These are phyloP conservation scores for Myoxocephalus aenaeus DNA, from an alignment of 2,797 vertebrate species.

Conservation along the genomic window DNA sequence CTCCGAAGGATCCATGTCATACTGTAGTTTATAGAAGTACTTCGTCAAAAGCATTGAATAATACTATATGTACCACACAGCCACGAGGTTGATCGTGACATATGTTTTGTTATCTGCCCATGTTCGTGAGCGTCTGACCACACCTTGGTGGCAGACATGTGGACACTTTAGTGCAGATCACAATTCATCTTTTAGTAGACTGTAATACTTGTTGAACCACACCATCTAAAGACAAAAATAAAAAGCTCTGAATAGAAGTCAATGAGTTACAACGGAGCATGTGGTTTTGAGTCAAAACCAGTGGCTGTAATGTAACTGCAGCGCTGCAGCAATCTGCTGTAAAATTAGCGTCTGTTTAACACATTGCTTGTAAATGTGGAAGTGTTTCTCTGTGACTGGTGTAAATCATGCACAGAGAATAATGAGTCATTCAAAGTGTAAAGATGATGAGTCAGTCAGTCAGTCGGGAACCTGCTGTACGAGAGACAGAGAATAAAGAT, in stretches of 20 bases:
- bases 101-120: not conserved
- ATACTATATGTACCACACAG: not conserved
- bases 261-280: not conserved
- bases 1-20: not conserved
- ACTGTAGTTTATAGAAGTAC: not conserved
- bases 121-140: not conserved
- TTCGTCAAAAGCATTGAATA: not conserved
- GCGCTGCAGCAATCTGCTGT: not conserved
- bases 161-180: not conserved
- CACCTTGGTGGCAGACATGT: not conserved
- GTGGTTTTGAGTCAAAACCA: not conserved
- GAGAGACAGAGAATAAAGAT: conserved; percentile 6
- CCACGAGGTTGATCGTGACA: not conserved
- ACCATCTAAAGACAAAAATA: not conserved
- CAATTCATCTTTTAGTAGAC: not conserved
- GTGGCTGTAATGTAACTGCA: not conserved
- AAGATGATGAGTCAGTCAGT: conserved; percentile 49
- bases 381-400: not conserved
- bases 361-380: not conserved
- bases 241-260: not conserved
- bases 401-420: conserved; percentile 27
- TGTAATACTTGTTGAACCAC: not conserved
- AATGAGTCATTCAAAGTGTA: conserved; percentile 53
- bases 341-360: not conserved
- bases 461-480: conserved; percentile 23